Evolutionary conservation across 1,140 invertebrate genomes (phyloP).

Genomic region (Proctacanthus coquilletti): DNA sequence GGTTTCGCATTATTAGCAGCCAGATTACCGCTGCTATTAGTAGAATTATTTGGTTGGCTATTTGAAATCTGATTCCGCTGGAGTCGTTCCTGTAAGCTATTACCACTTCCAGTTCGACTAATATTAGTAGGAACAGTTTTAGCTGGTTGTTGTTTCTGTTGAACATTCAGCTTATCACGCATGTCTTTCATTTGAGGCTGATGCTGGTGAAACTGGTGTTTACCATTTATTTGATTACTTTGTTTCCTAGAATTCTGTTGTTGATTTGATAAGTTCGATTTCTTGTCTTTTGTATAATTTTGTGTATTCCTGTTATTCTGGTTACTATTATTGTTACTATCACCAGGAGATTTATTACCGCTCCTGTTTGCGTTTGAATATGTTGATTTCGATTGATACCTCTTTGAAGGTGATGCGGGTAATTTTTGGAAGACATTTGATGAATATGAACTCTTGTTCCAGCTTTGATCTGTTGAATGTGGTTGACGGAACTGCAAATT

Average conservation of each 20-base stretch:
- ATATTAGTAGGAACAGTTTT: background rate
- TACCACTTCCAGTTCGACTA: slow-evolving; percentile 3
- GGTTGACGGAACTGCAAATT: slow-evolving; percentile 8
- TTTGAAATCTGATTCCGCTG: slow-evolving; percentile 1
- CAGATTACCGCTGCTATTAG: too few relatives aligned
- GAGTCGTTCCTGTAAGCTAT: background rate
- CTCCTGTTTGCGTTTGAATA: too few relatives aligned
- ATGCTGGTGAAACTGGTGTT: background rate
- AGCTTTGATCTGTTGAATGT: slow-evolving; percentile 6
- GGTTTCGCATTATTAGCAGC: too few relatives aligned
- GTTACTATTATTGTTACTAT: slow-evolving; percentile 8
- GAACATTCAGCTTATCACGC: background rate
- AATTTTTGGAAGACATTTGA: slow-evolving; percentile 6
- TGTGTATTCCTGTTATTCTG: too few relatives aligned
- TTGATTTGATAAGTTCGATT: background rate
- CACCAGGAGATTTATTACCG: slow-evolving; percentile 1
- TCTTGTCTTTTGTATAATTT: background rate
- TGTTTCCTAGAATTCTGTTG: background rate
- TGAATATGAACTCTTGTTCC: slow-evolving; percentile 7
- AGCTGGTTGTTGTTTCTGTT: background rate
- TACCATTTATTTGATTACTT: background rate
- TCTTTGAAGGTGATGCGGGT: background rate
- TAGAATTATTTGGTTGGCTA: too few relatives aligned
- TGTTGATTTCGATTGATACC: background rate
- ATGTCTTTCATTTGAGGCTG: background rate